Conservation (phyloP, 1,140 invertebrate genomes). For the Drosophila rhopaloa region DNA sequence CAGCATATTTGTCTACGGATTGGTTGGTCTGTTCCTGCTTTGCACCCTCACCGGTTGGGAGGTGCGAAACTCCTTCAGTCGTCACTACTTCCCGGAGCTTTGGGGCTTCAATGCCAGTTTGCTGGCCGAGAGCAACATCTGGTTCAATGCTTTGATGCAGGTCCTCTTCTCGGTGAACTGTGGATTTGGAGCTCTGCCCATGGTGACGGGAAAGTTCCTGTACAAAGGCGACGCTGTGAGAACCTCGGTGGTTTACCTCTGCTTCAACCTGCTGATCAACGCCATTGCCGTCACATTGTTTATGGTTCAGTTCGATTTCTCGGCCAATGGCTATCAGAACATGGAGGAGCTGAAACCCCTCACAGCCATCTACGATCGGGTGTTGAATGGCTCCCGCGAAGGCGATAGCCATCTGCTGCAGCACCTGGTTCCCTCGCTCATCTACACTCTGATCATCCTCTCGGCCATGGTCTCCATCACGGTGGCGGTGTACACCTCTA, state of each 20-base stretch:
- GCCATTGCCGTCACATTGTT: conserved; percentile 82
- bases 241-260: conserved; percentile 82
- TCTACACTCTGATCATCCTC: conserved; percentile 71
- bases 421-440: conserved; percentile 69
- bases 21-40: conserved; percentile 66
- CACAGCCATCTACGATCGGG: conserved; percentile 80
- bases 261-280: conserved; percentile 82
- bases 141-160: conserved; percentile 83
- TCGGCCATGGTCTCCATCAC: conserved; percentile 73
- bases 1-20: conserved; percentile 75
- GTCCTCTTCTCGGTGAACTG: conserved; percentile 80
- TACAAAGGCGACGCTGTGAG: conserved; percentile 84
- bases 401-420: conserved; percentile 42
- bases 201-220: conserved; percentile 83
- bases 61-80: conserved; percentile 71
- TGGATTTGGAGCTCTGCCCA: conserved; percentile 78
- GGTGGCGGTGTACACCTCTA: conserved; percentile 77
- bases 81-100: conserved; percentile 73
- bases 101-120: conserved; percentile 62
- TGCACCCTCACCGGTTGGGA: conserved; percentile 79
- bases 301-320: conserved; percentile 81
- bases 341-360: conserved; percentile 81
- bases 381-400: conserved; percentile 44
- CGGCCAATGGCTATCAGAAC: conserved; percentile 49
- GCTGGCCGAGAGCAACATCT: conserved; percentile 72